Base-by-base conservation (phyloP, 2,113 vertebrate genomes). In the Platichthys stellatus region DNA sequence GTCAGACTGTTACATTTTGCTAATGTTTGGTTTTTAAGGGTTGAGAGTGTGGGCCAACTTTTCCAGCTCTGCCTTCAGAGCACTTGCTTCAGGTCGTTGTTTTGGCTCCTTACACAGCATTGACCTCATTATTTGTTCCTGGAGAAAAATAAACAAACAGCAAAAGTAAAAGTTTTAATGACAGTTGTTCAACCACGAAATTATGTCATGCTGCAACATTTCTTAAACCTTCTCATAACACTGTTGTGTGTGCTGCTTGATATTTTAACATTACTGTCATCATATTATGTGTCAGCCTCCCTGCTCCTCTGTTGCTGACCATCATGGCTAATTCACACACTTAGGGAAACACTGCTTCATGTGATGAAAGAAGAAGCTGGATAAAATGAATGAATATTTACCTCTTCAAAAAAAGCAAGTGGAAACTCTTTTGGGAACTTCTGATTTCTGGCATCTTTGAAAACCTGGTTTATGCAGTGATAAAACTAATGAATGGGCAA, bases 61-160 rank as follows among this genome's bases (percentile, higher is more conserved):
- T 0, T 82, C 12, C 72, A 94, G 78, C 6, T 76, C 2, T 18
- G 0, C 14, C 23, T 71, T 66, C 0, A 94, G 15, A 0, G 26
- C 0, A 0, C 18, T 54, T 0, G 93, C 91, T 18, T 92, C 87
- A 31, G 87, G 91, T 85, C 94, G 81, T 2, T 70, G 45, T 24
- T 78, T 28, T 69, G 93, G 89, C 0, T 77, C 53, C 59, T 54
- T 5, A 77, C 38, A 24, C 71, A 94, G 76, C 91, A 93, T 90
- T 17, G 14, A 54, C 4, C 56, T 18, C 2, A 94, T 92, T 11
- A 92, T 65, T 20, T 51, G 40, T 11, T 68, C 8, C 93, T 94
- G 45, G 64, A 89, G 79, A 12, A 58, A 59, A 45, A 21, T 31
- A 31, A 7, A 23, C 54, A 23, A 59, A 23, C 23, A 23, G 23